These are phyloP conservation scores for Tenthredo scrophulariae DNA, from an alignment of 2,888 invertebrate species.

Conservation along the genomic window DNA sequence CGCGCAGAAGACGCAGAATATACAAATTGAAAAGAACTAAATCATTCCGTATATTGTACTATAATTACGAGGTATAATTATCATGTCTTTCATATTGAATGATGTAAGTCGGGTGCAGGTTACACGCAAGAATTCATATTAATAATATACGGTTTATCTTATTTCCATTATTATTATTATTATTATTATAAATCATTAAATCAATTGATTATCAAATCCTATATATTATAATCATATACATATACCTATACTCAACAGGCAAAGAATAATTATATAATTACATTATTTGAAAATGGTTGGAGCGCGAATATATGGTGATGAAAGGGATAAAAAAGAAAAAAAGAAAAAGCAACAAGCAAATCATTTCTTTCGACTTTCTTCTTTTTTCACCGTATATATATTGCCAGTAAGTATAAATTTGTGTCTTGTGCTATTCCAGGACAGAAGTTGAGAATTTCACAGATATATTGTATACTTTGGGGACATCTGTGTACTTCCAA, in stretches of 20 bases:
- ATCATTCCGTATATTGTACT: slow-evolving; percentile 1
- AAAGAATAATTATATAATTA: not conserved
- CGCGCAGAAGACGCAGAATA: slow-evolving; percentile 22
- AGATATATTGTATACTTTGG: too few relatives aligned
- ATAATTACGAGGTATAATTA: slow-evolving; percentile 19
- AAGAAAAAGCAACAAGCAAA: not conserved
- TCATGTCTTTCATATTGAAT: slow-evolving; percentile 22
- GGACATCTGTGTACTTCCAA: too few relatives aligned
- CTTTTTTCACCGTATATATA: not conserved
- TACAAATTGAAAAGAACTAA: slow-evolving; percentile 19
- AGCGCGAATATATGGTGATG: not conserved
- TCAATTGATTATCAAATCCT: not conserved
- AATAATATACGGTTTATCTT: not conserved
- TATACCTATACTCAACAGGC: not conserved
- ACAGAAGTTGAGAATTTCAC: too few relatives aligned
- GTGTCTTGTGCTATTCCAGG: too few relatives aligned
- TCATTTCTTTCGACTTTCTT: not conserved
- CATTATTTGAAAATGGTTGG: not conserved
- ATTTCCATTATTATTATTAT: not conserved
- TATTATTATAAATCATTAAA: not conserved
- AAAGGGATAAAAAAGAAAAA: too few relatives aligned
- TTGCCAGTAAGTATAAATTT: too few relatives aligned
- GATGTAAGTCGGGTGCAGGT: slow-evolving; percentile 11
- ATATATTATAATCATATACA: not conserved
- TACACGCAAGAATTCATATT: not conserved